A percentile compares a stretch with the other conserved stretches of the same genome.
Evolutionary conservation across 2,113 vertebrate genomes (phyloP).

Genomic region (Ochotona curzoniae): DNA sequence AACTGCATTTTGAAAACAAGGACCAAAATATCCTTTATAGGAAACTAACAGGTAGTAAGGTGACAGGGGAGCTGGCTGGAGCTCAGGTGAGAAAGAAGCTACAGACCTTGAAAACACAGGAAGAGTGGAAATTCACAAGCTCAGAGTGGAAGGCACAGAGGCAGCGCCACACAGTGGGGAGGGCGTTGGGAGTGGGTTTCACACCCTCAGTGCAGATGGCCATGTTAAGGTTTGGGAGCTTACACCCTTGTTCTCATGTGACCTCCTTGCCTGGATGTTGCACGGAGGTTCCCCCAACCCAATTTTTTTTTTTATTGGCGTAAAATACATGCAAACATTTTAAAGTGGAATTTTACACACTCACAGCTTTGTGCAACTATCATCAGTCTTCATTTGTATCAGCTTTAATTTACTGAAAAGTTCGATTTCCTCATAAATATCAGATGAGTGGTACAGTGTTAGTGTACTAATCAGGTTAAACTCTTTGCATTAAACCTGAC

Average conservation of each 20-base stretch:
- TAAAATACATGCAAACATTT: neutral
- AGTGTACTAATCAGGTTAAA: constrained; percentile 90
- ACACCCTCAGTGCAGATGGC: constrained; percentile 90
- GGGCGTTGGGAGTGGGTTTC: constrained; percentile 97
- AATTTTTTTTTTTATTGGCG: neutral
- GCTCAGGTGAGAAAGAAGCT: no score
- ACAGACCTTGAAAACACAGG: no score
- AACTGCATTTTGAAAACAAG: neutral
- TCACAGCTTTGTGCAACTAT: neutral
- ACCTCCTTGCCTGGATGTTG: constrained; percentile 91
- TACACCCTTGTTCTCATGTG: constrained; percentile 86
- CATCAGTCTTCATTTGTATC: constrained; percentile 78
- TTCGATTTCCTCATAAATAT: constrained; percentile 93
- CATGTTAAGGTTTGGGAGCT: constrained; percentile 80
- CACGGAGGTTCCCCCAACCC: neutral
- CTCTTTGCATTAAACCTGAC: constrained; percentile 88
- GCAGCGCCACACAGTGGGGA: constrained; percentile 96
- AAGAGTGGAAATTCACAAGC: no score
- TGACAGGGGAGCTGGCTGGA: constrained; percentile 89
- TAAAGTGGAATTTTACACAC: neutral
- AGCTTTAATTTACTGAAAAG: constrained; percentile 95
- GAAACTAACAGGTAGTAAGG: constrained; percentile 76
- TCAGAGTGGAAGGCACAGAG: constrained; percentile 88
- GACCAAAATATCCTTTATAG: neutral
- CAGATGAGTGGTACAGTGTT: constrained; percentile 89